Evolutionary conservation across 2,797 vertebrate species (phyloP).

Genomic region (Alauda arvensis): DNA sequence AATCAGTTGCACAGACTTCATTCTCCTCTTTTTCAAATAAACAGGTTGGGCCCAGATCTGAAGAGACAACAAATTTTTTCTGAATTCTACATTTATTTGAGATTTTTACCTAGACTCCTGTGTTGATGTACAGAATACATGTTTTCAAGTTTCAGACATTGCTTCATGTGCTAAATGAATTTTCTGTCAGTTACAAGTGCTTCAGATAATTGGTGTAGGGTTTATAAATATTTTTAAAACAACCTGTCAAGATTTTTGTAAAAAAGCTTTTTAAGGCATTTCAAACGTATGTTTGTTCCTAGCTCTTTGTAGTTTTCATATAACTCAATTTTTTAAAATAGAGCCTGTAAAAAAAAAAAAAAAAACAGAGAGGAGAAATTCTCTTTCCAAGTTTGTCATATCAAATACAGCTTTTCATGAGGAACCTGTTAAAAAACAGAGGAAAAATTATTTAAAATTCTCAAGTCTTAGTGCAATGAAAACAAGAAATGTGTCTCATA

Average conservation of each 20-base stretch:
- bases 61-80: not conserved
- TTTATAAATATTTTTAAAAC: not conserved
- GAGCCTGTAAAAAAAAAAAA: not conserved
- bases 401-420: not conserved
- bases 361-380: not conserved
- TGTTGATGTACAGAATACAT: not conserved
- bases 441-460: not conserved
- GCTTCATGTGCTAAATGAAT: not conserved
- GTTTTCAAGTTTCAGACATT: not conserved
- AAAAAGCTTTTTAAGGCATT: not conserved
- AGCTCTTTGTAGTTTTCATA: not conserved
- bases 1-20: not conserved
- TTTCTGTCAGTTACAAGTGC: not conserved
- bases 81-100: not conserved
- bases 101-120: not conserved
- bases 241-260: not conserved
- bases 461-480: not conserved
- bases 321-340: no score
- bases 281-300: not conserved
- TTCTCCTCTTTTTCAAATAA: not conserved
- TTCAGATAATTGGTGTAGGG: not conserved
- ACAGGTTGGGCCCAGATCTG: not conserved
- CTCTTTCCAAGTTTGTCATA: not conserved
- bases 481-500: not conserved
- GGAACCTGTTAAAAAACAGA: not conserved